Base-by-base conservation (phyloP, 2,113 vertebrate species). In the Channa maculata region DNA sequence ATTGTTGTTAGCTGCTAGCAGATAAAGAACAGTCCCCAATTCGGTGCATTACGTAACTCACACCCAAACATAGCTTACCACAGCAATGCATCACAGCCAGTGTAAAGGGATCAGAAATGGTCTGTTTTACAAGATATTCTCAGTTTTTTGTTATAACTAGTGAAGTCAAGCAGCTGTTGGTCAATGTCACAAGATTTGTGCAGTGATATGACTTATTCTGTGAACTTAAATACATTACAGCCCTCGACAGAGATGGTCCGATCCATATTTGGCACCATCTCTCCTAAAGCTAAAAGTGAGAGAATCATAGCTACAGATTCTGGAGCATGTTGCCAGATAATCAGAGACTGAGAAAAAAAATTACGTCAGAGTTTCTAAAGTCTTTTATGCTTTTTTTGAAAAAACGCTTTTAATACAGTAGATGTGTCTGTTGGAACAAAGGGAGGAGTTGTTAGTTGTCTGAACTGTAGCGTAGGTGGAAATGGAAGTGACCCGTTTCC, bases 31-130 rank as follows among this genome's bases (percentile, higher is more conserved):
- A 41, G 51, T n/a, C 12, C 52, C 57, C 65, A 52, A 24, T 73
- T 71, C 80, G 82, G 67, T 9, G 41, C 11, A 1, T 86, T 80
- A 72, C 13, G 49, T 71, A 73, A 82, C 75, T 71, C 75, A 62
- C 63, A 76, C 59, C 77, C 46, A 67, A 66, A 73, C 67, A 44
- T 58, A 79, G 57, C 62, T 49, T 8, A 54, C 54, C 55, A 48
- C 57, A 58, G 53, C 34, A 13, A 9, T 1, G 2, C 39, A 9
- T 48, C 68, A 36, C 33, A 24, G 3, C 48, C 13, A 2, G 14
- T 55, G 63, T 55, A 37, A 8, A 53, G 34, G 60, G 63, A 64
- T 72, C 74, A 54, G 58, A 61, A 44, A 58, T 10, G 2, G 24
- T 10, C n/a, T 0, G 0, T 6, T 46, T 52, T 1, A 39, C 36